These are phyloP conservation scores for Prunella himalayana DNA, from an alignment of 2,113 vertebrate species.

Conservation along the genomic window DNA sequence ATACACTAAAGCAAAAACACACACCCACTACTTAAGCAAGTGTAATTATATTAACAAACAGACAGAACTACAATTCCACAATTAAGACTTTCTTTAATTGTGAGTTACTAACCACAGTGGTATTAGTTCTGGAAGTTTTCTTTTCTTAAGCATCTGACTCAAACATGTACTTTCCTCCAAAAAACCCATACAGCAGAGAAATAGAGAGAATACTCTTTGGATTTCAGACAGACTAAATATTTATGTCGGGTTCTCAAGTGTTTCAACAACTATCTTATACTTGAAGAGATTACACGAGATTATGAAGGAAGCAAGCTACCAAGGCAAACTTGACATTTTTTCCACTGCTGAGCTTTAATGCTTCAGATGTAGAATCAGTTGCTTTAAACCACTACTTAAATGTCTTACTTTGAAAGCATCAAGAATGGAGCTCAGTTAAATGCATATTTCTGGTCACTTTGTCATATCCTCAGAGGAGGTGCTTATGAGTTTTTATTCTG, in stretches of 20 bases:
- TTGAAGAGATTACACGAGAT: not conserved
- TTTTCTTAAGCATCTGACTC: not conserved
- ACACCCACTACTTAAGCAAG: not conserved
- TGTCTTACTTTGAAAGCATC: not conserved
- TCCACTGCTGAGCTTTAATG: not conserved
- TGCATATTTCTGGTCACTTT: not conserved
- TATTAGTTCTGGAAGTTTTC: not conserved
- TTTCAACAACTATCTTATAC: not conserved
- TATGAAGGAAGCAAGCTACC: not conserved
- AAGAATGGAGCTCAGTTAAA: not conserved
- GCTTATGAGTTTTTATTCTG: not conserved
- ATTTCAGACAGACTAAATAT: slow-evolving; percentile 19
- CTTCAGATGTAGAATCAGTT: not conserved
- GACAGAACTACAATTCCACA: not conserved
- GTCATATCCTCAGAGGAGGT: not conserved
- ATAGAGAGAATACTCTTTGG: not conserved
- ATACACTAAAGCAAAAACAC: not conserved
- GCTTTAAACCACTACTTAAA: not conserved
- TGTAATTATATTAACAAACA: not conserved
- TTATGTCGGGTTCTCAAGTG: not conserved
- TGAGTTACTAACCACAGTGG: not conserved
- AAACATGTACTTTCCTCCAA: not conserved
- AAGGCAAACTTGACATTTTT: not conserved
- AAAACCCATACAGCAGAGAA: not conserved
- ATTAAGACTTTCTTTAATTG: not conserved